These are phyloP conservation scores for Lanistes nyassanus DNA, from an alignment of 1,140 invertebrate species.

Conservation along the genomic window DNA sequence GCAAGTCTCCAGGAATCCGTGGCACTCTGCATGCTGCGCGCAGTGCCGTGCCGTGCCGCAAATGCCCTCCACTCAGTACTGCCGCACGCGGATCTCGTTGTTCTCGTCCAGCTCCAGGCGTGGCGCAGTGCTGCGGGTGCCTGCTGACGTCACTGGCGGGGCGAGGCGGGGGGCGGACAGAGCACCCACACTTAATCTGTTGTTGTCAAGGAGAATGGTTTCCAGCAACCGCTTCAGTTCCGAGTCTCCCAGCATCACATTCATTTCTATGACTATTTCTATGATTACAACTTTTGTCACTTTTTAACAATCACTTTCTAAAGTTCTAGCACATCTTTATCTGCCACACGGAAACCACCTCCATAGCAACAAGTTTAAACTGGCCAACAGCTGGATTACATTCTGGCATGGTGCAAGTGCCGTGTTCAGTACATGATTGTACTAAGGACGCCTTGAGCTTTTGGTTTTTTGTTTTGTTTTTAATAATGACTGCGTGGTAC, in stretches of 20 bases:
- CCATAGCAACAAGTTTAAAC: too few species aligned
- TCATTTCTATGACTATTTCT: too few species aligned
- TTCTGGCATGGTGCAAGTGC: too few species aligned
- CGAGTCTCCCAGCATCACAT: too few species aligned
- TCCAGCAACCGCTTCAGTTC: not conserved
- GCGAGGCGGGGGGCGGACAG: constrained; percentile 36
- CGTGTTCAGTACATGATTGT: too few species aligned
- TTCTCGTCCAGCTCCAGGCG: constrained; percentile 57
- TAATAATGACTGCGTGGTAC: too few species aligned
- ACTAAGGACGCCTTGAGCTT: constrained; percentile 11
- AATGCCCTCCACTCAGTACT: constrained; percentile 21
- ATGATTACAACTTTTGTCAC: too few species aligned
- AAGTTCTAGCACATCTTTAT: too few species aligned
- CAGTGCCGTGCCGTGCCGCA: not conserved
- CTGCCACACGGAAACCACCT: too few species aligned
- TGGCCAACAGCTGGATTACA: too few species aligned
- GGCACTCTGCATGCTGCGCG: not conserved
- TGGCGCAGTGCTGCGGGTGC: constrained; percentile 18
- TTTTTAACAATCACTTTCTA: too few species aligned
- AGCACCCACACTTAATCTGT: constrained; percentile 37
- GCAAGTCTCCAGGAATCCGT: not conserved
- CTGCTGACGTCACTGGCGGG: constrained; percentile 13
- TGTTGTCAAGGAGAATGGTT: constrained; percentile 7
- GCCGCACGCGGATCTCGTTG: constrained; percentile 54
- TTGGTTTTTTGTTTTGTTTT: not conserved